These are phyloP conservation scores for Hyppa rectilinea DNA, from an alignment of 2,888 invertebrate genomes.

Conservation along the genomic window DNA sequence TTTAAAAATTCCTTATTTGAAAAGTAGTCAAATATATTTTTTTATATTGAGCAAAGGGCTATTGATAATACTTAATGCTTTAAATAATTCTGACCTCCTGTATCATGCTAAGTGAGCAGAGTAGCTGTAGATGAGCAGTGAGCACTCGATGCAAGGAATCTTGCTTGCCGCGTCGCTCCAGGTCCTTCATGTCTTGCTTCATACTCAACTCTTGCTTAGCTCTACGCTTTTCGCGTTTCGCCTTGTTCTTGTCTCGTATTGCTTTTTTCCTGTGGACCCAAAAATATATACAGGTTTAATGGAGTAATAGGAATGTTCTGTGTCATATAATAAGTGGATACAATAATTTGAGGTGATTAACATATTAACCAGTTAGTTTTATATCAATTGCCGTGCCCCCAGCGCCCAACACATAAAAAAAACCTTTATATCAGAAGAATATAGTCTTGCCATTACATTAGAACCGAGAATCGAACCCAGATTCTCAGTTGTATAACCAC, in stretches of 20 bases:
- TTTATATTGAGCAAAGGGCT: not conserved
- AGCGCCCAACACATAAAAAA: too few species aligned
- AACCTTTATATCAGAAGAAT: too few species aligned
- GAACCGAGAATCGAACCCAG: too few species aligned
- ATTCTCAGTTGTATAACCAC: too few species aligned
- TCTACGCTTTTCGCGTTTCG: slow-evolving; percentile 79
- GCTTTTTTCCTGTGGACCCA: slow-evolving; percentile 75
- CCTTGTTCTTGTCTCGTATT: slow-evolving; percentile 80
- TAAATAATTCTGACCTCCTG: slow-evolving; percentile 76
- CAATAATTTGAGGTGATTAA: too few species aligned
- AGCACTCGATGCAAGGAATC: slow-evolving; percentile 91
- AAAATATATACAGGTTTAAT: not conserved
- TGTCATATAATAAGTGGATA: not conserved
- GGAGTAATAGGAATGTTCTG: not conserved
- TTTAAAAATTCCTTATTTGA: not conserved
- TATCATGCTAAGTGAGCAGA: slow-evolving; percentile 91
- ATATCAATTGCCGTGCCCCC: too few species aligned
- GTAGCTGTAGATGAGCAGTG: slow-evolving; percentile 92
- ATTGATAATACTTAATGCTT: not conserved
- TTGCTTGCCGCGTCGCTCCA: slow-evolving; percentile 86
- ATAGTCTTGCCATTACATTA: too few species aligned
- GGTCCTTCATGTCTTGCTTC: slow-evolving; percentile 81
- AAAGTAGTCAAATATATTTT: not conserved
- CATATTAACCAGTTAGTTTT: too few species aligned
- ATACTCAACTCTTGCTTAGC: slow-evolving; percentile 81